Conservation (phyloP, 2,888 invertebrate species). For the Cremastinae sp. region DNA sequence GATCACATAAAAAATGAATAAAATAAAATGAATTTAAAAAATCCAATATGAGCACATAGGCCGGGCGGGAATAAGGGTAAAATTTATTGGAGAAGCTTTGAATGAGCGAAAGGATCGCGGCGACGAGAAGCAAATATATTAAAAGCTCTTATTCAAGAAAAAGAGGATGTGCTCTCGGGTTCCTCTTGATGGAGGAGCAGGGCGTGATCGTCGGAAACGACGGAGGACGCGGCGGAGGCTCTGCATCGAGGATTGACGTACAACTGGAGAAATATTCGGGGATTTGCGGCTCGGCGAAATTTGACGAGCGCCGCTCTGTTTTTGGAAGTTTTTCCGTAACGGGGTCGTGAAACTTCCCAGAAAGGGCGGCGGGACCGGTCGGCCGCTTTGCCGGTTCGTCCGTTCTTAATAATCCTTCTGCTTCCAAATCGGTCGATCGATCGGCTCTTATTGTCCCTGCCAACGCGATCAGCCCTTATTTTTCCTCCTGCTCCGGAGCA, state of each 20-base stretch:
- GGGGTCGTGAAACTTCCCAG: no score
- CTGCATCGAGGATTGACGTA: conserved; percentile 65
- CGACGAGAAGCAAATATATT: no score
- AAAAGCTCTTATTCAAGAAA: no score
- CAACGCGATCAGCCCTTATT: no score
- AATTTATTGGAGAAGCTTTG: no score
- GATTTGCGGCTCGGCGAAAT: conserved; percentile 44
- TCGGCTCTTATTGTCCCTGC: neutral
- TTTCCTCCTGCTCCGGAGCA: no score
- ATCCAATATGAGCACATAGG: no score
- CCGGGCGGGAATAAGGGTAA: no score
- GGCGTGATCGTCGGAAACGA: conserved; percentile 58
- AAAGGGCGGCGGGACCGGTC: conserved; percentile 16
- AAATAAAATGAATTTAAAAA: no score
- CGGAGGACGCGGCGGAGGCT: conserved; percentile 61
- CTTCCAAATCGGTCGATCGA: conserved; percentile 16
- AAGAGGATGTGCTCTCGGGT: no score
- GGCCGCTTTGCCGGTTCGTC: conserved; percentile 29
- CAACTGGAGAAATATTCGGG: conserved; percentile 62
- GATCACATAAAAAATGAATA: no score
- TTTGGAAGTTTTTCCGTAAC: conserved; percentile 39
- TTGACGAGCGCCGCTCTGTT: conserved; percentile 30
- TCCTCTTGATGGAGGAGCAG: conserved; percentile 54
- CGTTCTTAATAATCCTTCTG: conserved; percentile 38
- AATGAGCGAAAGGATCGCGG: no score